Conservation (phyloP, 2,113 vertebrate species). For the Antennarius striatus region DNA sequence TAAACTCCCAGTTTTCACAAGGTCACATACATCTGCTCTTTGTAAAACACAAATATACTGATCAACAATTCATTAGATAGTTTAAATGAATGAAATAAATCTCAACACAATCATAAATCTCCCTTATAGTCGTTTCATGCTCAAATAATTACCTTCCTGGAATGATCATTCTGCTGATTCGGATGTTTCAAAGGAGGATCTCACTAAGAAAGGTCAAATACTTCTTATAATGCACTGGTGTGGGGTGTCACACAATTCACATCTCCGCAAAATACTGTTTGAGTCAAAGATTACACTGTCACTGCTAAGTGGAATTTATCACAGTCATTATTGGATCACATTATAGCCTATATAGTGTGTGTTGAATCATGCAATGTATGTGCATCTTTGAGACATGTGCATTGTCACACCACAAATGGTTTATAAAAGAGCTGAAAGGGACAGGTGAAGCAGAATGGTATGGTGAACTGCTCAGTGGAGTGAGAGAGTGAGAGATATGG, state of each 20-base stretch:
- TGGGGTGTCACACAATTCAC: conserved; percentile 21
- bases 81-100: conserved; percentile 13
- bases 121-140: not conserved
- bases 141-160: conserved; percentile 20
- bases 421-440: too few relatives aligned
- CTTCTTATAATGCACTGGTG: conserved; percentile 41
- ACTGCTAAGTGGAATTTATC: conserved; percentile 14
- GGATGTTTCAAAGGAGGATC: conserved; percentile 35
- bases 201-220: conserved; percentile 43
- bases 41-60: conserved; percentile 22
- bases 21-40: conserved; percentile 28
- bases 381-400: too few relatives aligned
- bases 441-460: too few relatives aligned
- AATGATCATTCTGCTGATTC: conserved; percentile 39
- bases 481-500: too few relatives aligned
- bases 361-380: too few relatives aligned
- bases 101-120: conserved; percentile 21
- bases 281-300: conserved; percentile 16
- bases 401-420: too few relatives aligned
- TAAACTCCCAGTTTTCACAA: not conserved
- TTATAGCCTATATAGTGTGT: too few relatives aligned
- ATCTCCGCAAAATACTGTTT: conserved; percentile 21
- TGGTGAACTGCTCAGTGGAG: too few relatives aligned
- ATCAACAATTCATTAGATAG: conserved; percentile 18
- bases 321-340: too few relatives aligned